phyloP scores from a whole-genome alignment of 2,797 vertebrate species.

The Astyanax mexicanus region DNA sequence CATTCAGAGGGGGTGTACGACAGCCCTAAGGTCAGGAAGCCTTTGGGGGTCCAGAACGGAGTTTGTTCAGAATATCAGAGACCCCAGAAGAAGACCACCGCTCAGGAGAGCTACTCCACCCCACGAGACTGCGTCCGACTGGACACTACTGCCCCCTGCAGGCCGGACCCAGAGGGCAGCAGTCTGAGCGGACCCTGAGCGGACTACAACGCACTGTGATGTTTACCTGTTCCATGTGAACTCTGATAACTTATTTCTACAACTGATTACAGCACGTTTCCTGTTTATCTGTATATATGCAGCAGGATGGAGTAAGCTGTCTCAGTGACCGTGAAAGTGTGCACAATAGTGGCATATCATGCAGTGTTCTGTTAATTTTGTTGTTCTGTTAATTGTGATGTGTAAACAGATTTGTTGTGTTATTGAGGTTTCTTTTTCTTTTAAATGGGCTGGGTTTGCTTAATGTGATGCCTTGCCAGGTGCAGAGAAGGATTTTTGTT shows the following conservation, averaged over 20 bases:
- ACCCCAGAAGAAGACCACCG: slow-evolving; percentile 59
- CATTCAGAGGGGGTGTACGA: slow-evolving; percentile 74
- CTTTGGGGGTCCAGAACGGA: slow-evolving; percentile 49
- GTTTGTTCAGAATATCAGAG: slow-evolving; percentile 70
- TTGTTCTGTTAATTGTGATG: no score
- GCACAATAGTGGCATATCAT: background rate
- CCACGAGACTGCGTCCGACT: slow-evolving; percentile 80
- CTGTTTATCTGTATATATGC: slow-evolving; percentile 11
- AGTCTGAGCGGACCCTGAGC: slow-evolving; percentile 43
- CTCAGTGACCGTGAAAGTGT: background rate
- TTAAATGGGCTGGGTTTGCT: slow-evolving; percentile 9
- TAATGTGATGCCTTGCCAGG: background rate
- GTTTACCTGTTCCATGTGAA: slow-evolving; percentile 23
- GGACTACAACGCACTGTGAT: slow-evolving; percentile 21
- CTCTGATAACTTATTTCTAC: slow-evolving; percentile 54
- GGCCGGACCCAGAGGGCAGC: slow-evolving; percentile 49
- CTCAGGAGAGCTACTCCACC: slow-evolving; percentile 74
- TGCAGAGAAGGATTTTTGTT: slow-evolving; percentile 9
- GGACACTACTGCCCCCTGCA: slow-evolving; percentile 58
- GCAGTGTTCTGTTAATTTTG: slow-evolving; percentile 2
- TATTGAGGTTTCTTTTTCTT: background rate
- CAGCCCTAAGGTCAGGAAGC: slow-evolving; percentile 73
- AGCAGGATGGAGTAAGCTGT: slow-evolving; percentile 13
- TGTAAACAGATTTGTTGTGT: slow-evolving; percentile 17
- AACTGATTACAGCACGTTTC: background rate